Evolutionary conservation across 2,113 vertebrate genomes (phyloP), one percentile per base, ranked within the genome.

Genomic region (Pelmatolapia mariae): DNA sequence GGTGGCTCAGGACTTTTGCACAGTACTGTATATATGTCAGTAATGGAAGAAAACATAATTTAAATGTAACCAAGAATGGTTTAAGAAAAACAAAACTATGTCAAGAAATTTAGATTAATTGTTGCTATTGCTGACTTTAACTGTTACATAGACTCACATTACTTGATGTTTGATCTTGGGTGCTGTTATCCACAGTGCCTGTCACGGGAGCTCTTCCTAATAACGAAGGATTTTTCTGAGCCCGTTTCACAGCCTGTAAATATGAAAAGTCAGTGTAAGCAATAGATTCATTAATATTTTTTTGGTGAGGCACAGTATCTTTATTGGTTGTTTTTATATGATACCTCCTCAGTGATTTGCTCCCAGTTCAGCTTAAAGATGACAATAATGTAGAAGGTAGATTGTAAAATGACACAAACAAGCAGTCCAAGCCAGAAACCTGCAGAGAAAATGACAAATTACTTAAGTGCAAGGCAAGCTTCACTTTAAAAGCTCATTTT

Each of bases 401-500:
- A 95, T 63, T 98, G 97, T 13, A 97, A 50, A 7, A 92, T 45
- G 3, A 95, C 89, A 50, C 96, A 97, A 82, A 97, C 29, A 6
- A 97, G 92, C 33, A 98, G 94, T 11, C 98, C 98, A 1, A 96
- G 86, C 98, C 98, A 99, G 84, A 98, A 97, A 57, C 98, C 98
- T 99, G 91, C 7, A 15, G 16, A 79, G 26, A 82, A 26, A 78
- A 85, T 8, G 15, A 66, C n/a, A 53, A n/a, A 40, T 57, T 40
- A 43, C 13, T 78, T 36, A 36, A 59, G 13, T n/a, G 38, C 31
- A 61, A 40, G 29, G 18, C 24, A 5, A 22, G 16, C 10, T 43
- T 33, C 10, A 66, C 4, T 33, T 54, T 8, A n/a, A 59, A 10
- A 15, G 6, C 10, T 8, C n/a, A 19, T 87, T 33, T n/a, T 11